Conservation (phyloP, 2,113 vertebrate genomes). For the Tachuris rubrigastra region DNA sequence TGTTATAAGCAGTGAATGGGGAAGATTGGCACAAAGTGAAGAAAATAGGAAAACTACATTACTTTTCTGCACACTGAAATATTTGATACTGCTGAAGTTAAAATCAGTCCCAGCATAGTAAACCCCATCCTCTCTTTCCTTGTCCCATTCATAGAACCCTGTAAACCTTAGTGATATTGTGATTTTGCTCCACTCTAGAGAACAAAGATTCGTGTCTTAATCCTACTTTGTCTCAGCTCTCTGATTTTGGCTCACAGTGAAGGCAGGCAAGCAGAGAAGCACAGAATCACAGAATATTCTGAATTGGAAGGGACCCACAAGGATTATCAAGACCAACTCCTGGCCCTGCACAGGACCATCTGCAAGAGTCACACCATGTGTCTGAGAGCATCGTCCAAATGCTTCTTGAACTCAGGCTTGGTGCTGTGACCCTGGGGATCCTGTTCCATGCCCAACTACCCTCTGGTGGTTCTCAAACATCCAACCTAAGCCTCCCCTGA, state of each 20-base stretch:
- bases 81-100: background rate
- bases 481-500: background rate
- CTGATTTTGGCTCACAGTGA: background rate
- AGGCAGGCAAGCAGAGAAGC: background rate
- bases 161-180: background rate
- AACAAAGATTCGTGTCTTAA: background rate
- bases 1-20: background rate
- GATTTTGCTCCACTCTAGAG: background rate
- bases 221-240: background rate
- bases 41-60: background rate
- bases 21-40: background rate
- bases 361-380: background rate
- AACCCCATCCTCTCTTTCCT: background rate
- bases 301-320: background rate
- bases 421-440: background rate
- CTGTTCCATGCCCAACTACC: background rate
- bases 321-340: background rate
- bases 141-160: background rate
- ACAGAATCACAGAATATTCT: background rate
- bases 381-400: fast-evolving
- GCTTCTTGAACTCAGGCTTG: fast-evolving
- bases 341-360: background rate
- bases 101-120: background rate
- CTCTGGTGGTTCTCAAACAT: background rate
- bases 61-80: background rate